phyloP scores from a whole-genome alignment of 92 coral and sea anemone genomes.

The Epizoanthus fatuus region DNA sequence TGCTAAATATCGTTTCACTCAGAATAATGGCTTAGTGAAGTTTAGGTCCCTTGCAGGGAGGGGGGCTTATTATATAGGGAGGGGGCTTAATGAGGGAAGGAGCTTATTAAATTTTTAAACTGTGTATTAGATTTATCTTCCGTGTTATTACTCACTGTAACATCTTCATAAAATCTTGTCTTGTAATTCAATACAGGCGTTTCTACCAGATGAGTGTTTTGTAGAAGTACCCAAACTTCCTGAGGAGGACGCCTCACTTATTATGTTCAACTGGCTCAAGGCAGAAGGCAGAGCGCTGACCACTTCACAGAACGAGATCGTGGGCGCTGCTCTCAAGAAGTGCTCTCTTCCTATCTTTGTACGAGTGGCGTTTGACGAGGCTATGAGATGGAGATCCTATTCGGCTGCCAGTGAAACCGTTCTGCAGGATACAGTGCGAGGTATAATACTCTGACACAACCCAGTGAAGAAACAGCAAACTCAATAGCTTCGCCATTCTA shows the following conservation, averaged over 20 bases:
- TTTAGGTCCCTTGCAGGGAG: too few relatives aligned
- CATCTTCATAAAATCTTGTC: background rate
- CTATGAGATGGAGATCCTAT: conserved; percentile 79
- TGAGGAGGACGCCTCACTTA: conserved; percentile 66
- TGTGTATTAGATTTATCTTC: too few relatives aligned
- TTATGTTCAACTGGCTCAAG: conserved; percentile 66
- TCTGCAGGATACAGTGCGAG: conserved; percentile 76
- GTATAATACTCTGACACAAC: conserved; percentile 4
- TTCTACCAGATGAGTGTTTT: conserved; percentile 57
- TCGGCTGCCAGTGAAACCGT: conserved; percentile 62
- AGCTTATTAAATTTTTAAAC: too few relatives aligned
- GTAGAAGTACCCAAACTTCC: conserved; percentile 77
- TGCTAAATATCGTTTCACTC: too few relatives aligned
- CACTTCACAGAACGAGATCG: conserved; percentile 50
- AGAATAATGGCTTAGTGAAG: too few relatives aligned
- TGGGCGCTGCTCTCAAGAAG: conserved; percentile 54
- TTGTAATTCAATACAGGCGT: conserved; percentile 40
- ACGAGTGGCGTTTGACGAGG: conserved; percentile 82
- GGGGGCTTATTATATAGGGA: too few relatives aligned
- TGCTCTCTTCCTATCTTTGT: conserved; percentile 80
- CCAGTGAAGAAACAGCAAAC: too few relatives aligned
- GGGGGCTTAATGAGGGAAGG: too few relatives aligned
- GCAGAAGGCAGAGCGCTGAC: conserved; percentile 68
- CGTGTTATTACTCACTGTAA: too few relatives aligned
- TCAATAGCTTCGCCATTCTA: background rate